Evolutionary conservation across 2,797 vertebrate species (phyloP), one percentile per base, ranked within the genome.

Genomic region (Remorina albescens): DNA sequence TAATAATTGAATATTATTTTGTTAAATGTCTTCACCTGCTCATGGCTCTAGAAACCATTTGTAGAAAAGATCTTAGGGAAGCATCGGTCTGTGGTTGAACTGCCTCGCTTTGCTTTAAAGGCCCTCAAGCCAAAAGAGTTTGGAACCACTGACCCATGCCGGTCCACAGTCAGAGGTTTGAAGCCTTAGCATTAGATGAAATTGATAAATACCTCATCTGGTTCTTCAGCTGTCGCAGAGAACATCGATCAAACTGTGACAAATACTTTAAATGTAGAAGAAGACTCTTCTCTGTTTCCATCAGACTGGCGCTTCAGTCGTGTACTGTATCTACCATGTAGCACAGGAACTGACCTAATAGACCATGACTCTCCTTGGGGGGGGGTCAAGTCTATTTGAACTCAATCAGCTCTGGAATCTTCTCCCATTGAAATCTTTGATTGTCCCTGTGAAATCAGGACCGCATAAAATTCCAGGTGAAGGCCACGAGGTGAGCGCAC

Each of bases 321-420:
- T 12, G n/a, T 12, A 11, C 8, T 0, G 9, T n/a, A 1, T 47
- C 26, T 4, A 23, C 15, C 37, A 15, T 10, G 13, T 26, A 37
- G 9, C 28, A 34, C 32, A 49, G 18, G 34, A 51, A 18, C 16
- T 18, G 28, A 36, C 55, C 58, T 54, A 44, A 44, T 13, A 36
- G 49, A 56, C 37, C 36, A 5, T 15, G 36, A 32, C 5, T 25
- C 65, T 62, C 34, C 49, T 50, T 21, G 9, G 28, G 49, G n/a
- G n/a, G n/a, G n/a, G 59, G 19, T 57, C 23, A 57, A 30, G 54
- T 59, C 61, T 28, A 9, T 46, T 50, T 58, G 21, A 70, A 62
- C 42, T 74, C 59, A 39, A 10, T 55, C 63, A 36, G 23, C 30
- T 67, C 46, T 42, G 44, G 41, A 62, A 42, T 60, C 30, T 3